These are phyloP conservation scores for Drosophila melanosoma DNA, from an alignment of 2,888 invertebrate genomes.

Conservation along the genomic window DNA sequence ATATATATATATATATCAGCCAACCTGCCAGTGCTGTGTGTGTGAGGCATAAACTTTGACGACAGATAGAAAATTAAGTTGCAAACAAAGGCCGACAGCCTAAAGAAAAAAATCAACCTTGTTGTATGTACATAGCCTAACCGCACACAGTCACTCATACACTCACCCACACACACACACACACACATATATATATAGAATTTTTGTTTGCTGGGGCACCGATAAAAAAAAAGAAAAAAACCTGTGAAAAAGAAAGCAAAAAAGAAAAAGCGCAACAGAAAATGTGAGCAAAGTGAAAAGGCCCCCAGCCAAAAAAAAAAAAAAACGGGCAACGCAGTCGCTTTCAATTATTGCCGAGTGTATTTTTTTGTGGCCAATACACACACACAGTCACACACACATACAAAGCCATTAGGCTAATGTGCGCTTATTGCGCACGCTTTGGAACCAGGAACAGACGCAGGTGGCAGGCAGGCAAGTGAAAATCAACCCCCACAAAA, in stretches of 20 bases:
- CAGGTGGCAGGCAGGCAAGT: constrained; percentile 20
- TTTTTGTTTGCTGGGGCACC: constrained; percentile 30
- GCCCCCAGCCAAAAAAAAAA: constrained; percentile 58
- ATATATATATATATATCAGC: not conserved
- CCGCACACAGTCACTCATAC: constrained; percentile 27
- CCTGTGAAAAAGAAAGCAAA: constrained; percentile 17
- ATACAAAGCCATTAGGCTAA: constrained; percentile 76
- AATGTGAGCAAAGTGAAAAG: constrained; percentile 45
- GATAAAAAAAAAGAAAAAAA: constrained; percentile 11
- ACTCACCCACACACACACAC: constrained; percentile 1
- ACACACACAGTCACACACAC: constrained; percentile 41
- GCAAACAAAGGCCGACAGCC: constrained; percentile 67
- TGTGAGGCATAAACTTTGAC: constrained; percentile 62
- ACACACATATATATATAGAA: constrained; percentile 14
- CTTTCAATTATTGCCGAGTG: constrained; percentile 79
- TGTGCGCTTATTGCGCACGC: constrained; percentile 81
- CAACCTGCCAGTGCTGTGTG: constrained; percentile 10
- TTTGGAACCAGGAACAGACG: constrained; percentile 64
- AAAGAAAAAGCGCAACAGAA: constrained; percentile 54
- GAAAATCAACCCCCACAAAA: constrained; percentile 39
- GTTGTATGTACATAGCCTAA: constrained; percentile 39
- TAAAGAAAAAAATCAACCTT: constrained; percentile 45
- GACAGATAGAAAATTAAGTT: constrained; percentile 80
- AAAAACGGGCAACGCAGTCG: constrained; percentile 55
- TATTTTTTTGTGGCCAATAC: constrained; percentile 72